phyloP scores from a whole-genome alignment of 2,888 invertebrate species.

The Phyllotreta cruciferae region DNA sequence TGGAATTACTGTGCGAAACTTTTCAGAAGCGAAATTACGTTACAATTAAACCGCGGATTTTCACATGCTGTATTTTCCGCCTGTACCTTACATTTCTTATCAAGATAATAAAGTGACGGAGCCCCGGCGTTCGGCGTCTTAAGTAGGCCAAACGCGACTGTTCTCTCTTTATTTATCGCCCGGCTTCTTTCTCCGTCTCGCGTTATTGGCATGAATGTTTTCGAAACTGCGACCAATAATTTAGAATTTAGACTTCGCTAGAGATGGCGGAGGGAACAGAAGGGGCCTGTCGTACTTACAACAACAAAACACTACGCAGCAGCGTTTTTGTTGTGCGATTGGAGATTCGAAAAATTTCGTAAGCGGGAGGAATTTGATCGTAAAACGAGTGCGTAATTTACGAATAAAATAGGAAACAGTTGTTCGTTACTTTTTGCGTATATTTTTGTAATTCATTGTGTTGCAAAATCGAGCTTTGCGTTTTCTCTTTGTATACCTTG shows the following conservation, averaged over 20 bases:
- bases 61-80: neutral
- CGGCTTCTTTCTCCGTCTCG: neutral
- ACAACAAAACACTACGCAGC: constrained; percentile 15
- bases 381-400: neutral
- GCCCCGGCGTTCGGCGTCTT: neutral
- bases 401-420: constrained; percentile 7
- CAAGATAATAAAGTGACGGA: constrained; percentile 32
- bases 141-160: constrained; percentile 7
- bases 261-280: too few relatives aligned
- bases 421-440: neutral
- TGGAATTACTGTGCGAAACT: too few relatives aligned
- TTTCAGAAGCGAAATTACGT: neutral
- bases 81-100: constrained; percentile 28
- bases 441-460: neutral
- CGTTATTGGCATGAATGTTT: constrained; percentile 11
- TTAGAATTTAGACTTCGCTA: neutral
- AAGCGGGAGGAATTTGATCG: neutral
- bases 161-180: too few relatives aligned
- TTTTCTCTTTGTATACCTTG: too few relatives aligned
- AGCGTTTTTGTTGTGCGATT: constrained; percentile 11
- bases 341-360: neutral
- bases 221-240: constrained; percentile 12
- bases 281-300: too few relatives aligned
- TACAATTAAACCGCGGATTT: constrained; percentile 3
- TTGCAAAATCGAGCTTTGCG: neutral